Percentiles rank a stretch among this genome's conserved stretches.
Conservation (phyloP, 92 coral and sea anemone genomes). For the Siderastrea siderea region DNA sequence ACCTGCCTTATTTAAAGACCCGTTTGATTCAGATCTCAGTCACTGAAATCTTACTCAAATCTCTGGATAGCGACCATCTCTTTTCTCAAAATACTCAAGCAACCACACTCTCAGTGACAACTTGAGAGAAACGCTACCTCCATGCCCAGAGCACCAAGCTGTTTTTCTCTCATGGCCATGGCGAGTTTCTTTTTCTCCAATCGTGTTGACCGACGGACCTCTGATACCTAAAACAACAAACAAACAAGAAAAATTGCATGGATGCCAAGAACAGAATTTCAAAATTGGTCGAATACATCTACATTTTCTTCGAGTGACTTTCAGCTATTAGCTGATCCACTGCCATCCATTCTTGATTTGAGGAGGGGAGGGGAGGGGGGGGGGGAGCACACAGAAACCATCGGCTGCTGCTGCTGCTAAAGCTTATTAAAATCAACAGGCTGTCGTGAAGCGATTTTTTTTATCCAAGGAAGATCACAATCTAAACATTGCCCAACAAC, state of each 20-base stretch:
- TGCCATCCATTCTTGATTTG: background rate
- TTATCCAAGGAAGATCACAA: no score
- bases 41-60: no score
- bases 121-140: conserved; percentile 58
- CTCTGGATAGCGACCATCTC: no score
- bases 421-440: background rate
- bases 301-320: no score
- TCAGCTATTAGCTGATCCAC: background rate
- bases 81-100: background rate
- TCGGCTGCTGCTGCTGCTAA: background rate
- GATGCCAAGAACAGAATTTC: no score
- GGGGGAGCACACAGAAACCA: background rate
- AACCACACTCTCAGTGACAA: background rate
- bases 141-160: conserved; percentile 99
- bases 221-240: conserved; percentile 76
- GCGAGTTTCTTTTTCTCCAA: conserved; percentile 96
- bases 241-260: background rate
- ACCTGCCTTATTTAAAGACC: no score
- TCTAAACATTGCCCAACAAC: no score
- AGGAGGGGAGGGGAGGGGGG: background rate
- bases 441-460: no score
- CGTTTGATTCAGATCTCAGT: no score
- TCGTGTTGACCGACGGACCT: conserved; percentile 93
- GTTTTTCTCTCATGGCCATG: conserved; percentile 99
- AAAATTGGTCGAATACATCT: no score